Conservation (phyloP, 2,888 invertebrate genomes). For the Epinotia bilunana region DNA sequence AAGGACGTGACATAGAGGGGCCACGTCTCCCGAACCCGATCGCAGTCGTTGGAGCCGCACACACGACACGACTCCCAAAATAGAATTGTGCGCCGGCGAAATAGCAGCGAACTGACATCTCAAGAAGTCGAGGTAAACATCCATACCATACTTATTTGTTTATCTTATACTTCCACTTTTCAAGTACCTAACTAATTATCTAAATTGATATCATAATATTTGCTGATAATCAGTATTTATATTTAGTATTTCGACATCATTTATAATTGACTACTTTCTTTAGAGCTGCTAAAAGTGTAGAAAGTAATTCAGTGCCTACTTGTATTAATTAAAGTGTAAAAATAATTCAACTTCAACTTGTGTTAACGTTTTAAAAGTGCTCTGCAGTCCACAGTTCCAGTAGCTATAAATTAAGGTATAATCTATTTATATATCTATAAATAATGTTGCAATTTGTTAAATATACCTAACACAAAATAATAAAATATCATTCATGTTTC, state of each 20-base stretch:
- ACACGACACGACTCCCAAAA: neutral
- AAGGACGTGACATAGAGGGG: slow-evolving; percentile 24
- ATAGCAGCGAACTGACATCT: neutral
- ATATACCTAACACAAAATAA: too few relatives aligned
- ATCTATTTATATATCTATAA: too few relatives aligned
- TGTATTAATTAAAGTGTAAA: neutral
- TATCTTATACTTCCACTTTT: neutral
- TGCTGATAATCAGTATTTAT: slow-evolving; percentile 13
- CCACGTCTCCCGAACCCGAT: slow-evolving; percentile 20
- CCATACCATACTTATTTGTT: neutral
- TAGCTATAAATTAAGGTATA: too few relatives aligned
- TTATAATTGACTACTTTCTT: neutral
- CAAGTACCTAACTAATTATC: slow-evolving; percentile 4
- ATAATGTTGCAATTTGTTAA: too few relatives aligned
- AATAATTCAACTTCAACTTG: neutral
- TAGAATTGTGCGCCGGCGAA: slow-evolving; percentile 11
- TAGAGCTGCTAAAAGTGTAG: neutral
- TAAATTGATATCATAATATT: neutral
- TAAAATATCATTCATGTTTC: too few relatives aligned
- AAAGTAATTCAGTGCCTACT: neutral
- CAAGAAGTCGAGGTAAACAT: slow-evolving; percentile 17
- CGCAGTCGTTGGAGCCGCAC: neutral
- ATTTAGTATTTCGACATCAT: neutral
- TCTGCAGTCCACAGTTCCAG: too few relatives aligned
- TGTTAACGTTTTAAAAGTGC: neutral